Conservation (phyloP, 2,797 vertebrate species). For the Sphenodon punctatus region DNA sequence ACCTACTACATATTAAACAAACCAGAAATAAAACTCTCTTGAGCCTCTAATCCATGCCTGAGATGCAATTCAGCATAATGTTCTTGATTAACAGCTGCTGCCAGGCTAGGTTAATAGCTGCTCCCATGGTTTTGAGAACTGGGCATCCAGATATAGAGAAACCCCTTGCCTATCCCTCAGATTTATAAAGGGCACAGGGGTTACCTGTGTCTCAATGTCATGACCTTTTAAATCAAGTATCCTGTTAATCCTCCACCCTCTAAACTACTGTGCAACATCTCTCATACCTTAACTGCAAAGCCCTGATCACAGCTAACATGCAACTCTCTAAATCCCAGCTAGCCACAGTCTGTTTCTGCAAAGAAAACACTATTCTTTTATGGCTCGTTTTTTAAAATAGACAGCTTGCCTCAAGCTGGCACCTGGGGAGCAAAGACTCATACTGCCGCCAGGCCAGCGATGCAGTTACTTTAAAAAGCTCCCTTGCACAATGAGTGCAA, state of each 20-base stretch:
- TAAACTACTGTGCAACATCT: conserved; percentile 36
- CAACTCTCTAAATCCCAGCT: conserved; percentile 14
- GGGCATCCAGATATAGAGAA: too few relatives aligned
- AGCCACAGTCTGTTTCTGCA: background rate
- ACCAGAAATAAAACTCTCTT: too few relatives aligned
- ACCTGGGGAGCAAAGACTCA: conserved; percentile 50
- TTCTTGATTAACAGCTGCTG: too few relatives aligned
- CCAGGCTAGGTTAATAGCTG: too few relatives aligned
- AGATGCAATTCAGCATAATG: too few relatives aligned
- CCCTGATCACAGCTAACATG: background rate
- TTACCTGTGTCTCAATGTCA: too few relatives aligned
- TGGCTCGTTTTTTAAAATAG: background rate
- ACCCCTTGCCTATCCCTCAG: too few relatives aligned
- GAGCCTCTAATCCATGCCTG: too few relatives aligned
- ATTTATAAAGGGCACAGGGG: too few relatives aligned
- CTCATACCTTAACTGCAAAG: background rate
- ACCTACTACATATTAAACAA: too few relatives aligned
- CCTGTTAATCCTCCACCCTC: background rate
- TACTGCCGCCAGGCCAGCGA: conserved; percentile 49
- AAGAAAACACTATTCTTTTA: background rate
- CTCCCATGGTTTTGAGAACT: too few relatives aligned
- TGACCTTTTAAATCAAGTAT: conserved; percentile 15
- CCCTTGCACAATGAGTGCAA: conserved; percentile 46
- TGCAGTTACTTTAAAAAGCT: conserved; percentile 61
- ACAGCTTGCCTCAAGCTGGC: conserved; percentile 42